Evolutionary conservation across 35 echinoderm and acorn worm species (phyloP), one percentile per base, ranked within the genome.

Genomic region (Stichopus chloronotus): DNA sequence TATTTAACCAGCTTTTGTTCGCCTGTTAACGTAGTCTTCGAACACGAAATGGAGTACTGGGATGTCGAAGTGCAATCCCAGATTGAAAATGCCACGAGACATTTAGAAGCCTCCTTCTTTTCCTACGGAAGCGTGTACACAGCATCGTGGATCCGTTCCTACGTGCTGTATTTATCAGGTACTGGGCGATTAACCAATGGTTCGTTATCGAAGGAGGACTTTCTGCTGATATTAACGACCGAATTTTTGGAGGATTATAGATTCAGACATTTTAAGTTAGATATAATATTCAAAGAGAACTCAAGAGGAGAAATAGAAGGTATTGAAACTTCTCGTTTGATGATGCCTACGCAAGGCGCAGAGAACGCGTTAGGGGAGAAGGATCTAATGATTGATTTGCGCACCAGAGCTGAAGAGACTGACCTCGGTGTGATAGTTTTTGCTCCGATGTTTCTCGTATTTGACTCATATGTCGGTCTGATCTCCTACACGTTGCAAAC

Each of bases 371-470:
- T 93, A 9, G 79, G 88, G 61, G 92, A 94, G 59, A 56, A 63
- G 5, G 52, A 95, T 25, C 77, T 96, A 63, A 94, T 94, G 79
- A 71, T 91, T 1, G 89, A 98, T 68, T 58, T 95, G n/a, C 92
- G 96, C 2, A 53, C 56, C 23, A 87, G 88, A 57, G 92, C 96
- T 11, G 9, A 65, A 11, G 25, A 82, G 52, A 82, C 92, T 5
- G 21, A 58, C 16, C 53, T 93, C 2, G 59, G 78, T 59, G 56
- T 94, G 0, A 88, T 76, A 53, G 92, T 93, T 21, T 98, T 92
- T 69, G 87, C 87, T 54, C 96, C 96, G 9, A 88, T 93, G 78
- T 98, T 98, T 74, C 59, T 98, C 8, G 87, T 95, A 43, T 92
- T 65, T 85, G 96, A 98, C 52, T 94, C 95, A 68, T 95, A 94